Evolutionary conservation across 2,888 invertebrate genomes (phyloP), one percentile per base, ranked within the genome.

Genomic region (Emmelina monodactyla): DNA sequence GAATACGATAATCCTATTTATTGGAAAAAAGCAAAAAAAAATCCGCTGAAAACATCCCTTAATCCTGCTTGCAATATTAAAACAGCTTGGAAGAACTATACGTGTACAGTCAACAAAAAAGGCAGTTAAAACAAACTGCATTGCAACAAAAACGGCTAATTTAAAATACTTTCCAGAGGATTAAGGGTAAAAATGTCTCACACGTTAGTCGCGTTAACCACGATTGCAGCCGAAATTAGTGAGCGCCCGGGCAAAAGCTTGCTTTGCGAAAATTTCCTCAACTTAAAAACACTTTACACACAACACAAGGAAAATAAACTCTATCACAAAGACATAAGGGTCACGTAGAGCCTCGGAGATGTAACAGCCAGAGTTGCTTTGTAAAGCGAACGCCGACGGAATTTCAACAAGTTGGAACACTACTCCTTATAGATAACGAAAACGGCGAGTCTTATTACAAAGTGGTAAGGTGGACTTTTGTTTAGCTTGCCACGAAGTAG

Each of bases 371-470:
- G n/a, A n/a, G n/a, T 25, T n/a, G 25, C 25, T 25, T 10, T 25
- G 25, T 25, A 54, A 56, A 59, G 55, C 62, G 67, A 54, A 73
- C 72, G 70, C 53, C 62, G 63, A 53, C 63, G 70, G 76, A 78
- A 78, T 78, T 76, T 73, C 76, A 78, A 76, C 76, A 76, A 78
- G 76, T 73, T 67, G 63, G 67, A 60, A 62, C 58, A 59, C 50
- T 55, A 48, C 51, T 43, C 49, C 47, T 39, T 37, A n/a, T n/a
- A n/a, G n/a, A n/a, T n/a, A n/a, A n/a, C n/a, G n/a, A n/a, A n/a
- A n/a, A n/a, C n/a, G 44, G 34, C 37, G 38, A 38, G 35, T 48
- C 53, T 57, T 71, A 58, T 55, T 41, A 7, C 42, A 3, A 11
- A 14, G 31, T 10, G 29, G 41, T 62, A 73, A 56, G 58, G 71